Percentiles rank a stretch among this genome's conserved stretches.
Evolutionary conservation across 2,888 invertebrate species (phyloP).

Genomic region (Apamea anceps): DNA sequence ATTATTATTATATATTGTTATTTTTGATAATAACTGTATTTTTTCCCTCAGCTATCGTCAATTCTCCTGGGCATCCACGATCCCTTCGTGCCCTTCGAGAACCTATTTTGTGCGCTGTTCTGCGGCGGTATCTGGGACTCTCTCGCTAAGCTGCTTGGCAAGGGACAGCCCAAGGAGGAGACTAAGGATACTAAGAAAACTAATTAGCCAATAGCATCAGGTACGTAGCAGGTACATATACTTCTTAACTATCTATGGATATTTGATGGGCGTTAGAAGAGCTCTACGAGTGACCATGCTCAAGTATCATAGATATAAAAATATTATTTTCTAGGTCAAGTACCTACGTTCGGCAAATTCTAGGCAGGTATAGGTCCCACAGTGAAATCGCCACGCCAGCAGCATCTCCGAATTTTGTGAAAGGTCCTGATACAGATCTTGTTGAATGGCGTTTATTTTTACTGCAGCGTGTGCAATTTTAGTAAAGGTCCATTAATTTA

Average conservation of each 20-base stretch:
- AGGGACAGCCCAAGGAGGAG: conserved; percentile 95
- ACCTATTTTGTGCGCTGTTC: conserved; percentile 98
- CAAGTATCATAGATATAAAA: background rate
- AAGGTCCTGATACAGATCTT: background rate
- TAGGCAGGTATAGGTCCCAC: background rate
- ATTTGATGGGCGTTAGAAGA: background rate
- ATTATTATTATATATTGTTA: too few species aligned
- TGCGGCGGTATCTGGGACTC: conserved; percentile 99
- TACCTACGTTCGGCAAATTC: background rate
- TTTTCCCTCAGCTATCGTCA: conserved; percentile 93
- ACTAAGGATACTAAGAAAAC: conserved; percentile 95
- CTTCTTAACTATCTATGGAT: background rate
- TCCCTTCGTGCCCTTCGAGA: conserved; percentile 99
- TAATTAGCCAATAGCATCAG: conserved; percentile 88
- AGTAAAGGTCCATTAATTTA: background rate
- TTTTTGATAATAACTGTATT: background rate
- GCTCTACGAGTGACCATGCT: too few species aligned
- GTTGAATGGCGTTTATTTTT: background rate
- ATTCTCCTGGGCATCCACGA: conserved; percentile 99
- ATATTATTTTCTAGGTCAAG: background rate
- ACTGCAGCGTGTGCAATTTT: background rate
- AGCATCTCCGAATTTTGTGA: background rate
- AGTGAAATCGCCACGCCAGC: background rate
- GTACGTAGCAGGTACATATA: conserved; percentile 48
- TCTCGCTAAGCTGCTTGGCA: conserved; percentile 96